Evolutionary conservation across 2,113 vertebrate genomes (phyloP).

Genomic region (Columbina picui): DNA sequence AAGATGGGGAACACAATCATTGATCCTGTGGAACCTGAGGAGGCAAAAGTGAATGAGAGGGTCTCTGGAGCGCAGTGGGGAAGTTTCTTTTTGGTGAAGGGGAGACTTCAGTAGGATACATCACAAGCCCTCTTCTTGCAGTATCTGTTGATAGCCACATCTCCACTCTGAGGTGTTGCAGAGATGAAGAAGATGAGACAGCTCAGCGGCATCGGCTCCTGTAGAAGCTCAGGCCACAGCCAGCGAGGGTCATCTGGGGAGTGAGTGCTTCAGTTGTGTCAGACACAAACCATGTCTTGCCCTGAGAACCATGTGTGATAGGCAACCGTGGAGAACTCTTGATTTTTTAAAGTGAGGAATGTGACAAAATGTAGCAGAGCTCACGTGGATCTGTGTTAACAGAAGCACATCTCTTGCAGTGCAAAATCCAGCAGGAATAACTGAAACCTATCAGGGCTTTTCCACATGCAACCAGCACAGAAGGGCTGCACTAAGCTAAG

Average conservation of each 20-base stretch:
- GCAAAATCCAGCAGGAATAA: not conserved
- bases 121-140: not conserved
- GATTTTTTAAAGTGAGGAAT: not conserved
- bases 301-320: fast-evolving
- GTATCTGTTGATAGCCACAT: not conserved
- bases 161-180: not conserved
- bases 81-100: not conserved
- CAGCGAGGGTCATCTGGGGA: fast-evolving
- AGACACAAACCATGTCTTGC: not conserved
- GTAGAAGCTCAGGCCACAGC: not conserved
- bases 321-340: not conserved
- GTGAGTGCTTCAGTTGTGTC: fast-evolving
- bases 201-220: not conserved
- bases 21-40: not conserved
- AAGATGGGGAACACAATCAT: not conserved
- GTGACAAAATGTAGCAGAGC: not conserved
- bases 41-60: not conserved
- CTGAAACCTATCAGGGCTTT: not conserved
- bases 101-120: not conserved
- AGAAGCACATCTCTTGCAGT: not conserved
- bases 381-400: not conserved
- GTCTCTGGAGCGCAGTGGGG: too few relatives aligned
- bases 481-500: not conserved
- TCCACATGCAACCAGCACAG: not conserved
- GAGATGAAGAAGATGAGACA: not conserved